Conservation (phyloP, 2,888 invertebrate genomes). For the Diplazon laetatorius region DNA sequence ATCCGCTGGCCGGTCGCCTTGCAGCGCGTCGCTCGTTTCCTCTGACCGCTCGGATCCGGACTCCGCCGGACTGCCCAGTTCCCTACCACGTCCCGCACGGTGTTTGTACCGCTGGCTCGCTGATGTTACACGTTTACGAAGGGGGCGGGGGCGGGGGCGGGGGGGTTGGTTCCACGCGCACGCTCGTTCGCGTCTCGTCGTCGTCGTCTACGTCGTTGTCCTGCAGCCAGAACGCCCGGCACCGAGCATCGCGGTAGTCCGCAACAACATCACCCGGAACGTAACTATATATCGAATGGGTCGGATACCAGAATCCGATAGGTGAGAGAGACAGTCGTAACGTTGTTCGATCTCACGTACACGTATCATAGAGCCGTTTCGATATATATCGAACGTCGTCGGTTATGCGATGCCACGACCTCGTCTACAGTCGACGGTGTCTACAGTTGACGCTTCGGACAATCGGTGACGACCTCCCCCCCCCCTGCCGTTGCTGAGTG, state of each 20-base stretch:
- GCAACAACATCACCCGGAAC: constrained; percentile 38
- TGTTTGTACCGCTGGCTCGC: too few relatives aligned
- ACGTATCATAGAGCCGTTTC: constrained; percentile 5
- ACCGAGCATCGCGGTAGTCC: not conserved
- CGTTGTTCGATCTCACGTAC: constrained; percentile 31
- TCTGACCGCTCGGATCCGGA: constrained; percentile 31
- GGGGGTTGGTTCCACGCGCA: too few relatives aligned
- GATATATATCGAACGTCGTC: constrained; percentile 14
- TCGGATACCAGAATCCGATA: constrained; percentile 42
- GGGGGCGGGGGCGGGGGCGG: too few relatives aligned
- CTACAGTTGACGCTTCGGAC: not conserved
- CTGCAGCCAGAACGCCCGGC: not conserved
- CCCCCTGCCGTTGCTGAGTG: too few relatives aligned
- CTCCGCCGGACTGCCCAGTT: not conserved
- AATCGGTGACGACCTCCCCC: not conserved
- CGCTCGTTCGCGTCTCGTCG: not conserved
- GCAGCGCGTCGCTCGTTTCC: constrained; percentile 33
- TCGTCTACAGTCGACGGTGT: not conserved
- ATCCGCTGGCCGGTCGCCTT: constrained; percentile 27
- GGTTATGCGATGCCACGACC: not conserved
- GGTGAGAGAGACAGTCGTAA: constrained; percentile 10
- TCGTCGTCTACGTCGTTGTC: constrained; percentile 16
- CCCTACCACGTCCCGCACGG: too few relatives aligned
- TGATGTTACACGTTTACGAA: too few relatives aligned
- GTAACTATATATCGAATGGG: constrained; percentile 47